Conservation (phyloP, 2,888 invertebrate genomes). For the Tortrix viridana region DNA sequence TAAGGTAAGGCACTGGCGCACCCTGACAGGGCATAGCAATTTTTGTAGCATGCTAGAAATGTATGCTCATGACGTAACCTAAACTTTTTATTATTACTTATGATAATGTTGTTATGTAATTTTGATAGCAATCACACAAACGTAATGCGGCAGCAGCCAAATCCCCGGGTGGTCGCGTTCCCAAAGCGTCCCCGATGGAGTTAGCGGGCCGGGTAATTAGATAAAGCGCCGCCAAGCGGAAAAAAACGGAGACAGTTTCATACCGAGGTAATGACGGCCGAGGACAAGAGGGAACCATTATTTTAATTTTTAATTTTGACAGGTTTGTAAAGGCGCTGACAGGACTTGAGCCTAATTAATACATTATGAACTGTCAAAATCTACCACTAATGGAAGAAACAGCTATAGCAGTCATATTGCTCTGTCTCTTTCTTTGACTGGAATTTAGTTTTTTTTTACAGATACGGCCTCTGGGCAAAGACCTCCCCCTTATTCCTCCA, state of each 20-base stretch:
- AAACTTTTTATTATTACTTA: no score
- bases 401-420: no score
- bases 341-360: neutral
- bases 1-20: no score
- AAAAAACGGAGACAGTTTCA: conserved; percentile 60
- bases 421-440: no score
- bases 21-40: no score
- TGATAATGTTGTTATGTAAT: neutral
- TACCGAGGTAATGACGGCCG: conserved; percentile 45
- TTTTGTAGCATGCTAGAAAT: no score
- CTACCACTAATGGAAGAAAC: no score
- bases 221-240: conserved; percentile 62
- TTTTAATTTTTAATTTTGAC: neutral
- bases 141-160: conserved; percentile 47
- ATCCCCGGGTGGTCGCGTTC: conserved; percentile 51
- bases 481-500: no score
- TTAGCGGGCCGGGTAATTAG: conserved; percentile 63
- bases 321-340: no score
- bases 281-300: conserved; percentile 17
- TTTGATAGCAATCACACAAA: conserved; percentile 18
- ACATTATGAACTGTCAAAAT: neutral
- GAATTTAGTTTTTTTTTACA: no score
- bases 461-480: no score
- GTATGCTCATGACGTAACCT: no score
- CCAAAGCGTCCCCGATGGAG: conserved; percentile 48